These are phyloP conservation scores for Imbricaverruca yamaguchii DNA, from an alignment of 2,888 invertebrate genomes.

Conservation along the genomic window DNA sequence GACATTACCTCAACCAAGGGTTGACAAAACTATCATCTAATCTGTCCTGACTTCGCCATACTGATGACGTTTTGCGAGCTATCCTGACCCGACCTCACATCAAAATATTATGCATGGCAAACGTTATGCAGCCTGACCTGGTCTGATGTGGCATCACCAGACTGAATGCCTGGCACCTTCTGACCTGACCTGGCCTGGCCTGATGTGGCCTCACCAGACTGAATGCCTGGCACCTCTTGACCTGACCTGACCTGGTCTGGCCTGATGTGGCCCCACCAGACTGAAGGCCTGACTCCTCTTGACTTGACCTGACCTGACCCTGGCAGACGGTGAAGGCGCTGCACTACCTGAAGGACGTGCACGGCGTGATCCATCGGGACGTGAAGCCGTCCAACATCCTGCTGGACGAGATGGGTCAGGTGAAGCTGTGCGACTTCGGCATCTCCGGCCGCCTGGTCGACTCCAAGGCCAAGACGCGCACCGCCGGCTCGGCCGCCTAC, in stretches of 20 bases:
- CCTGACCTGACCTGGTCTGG: neutral
- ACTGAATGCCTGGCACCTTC: neutral
- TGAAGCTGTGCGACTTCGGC: conserved; percentile 98
- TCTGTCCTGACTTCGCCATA: too few relatives aligned
- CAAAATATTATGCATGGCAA: too few relatives aligned
- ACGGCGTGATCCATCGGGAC: conserved; percentile 95
- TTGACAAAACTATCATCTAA: too few relatives aligned
- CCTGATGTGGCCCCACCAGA: conserved; percentile 49
- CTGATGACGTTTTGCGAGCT: too few relatives aligned
- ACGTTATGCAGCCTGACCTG: too few relatives aligned
- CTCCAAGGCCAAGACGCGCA: conserved; percentile 94
- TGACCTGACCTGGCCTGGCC: neutral
- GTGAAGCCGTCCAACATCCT: conserved; percentile 98
- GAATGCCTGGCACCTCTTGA: neutral
- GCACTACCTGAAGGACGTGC: conserved; percentile 92
- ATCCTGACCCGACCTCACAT: too few relatives aligned
- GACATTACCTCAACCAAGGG: too few relatives aligned
- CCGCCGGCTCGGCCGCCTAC: conserved; percentile 97
- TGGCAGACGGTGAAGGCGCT: conserved; percentile 86
- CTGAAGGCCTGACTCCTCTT: conserved; percentile 95
- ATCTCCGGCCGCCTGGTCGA: conserved; percentile 96
- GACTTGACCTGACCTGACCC: conserved; percentile 41
- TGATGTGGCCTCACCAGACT: neutral
- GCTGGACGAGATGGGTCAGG: conserved; percentile 85
- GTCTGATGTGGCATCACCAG: neutral